Evolutionary conservation across 1,140 invertebrate species (phyloP).

Genomic region (Tenebrio molitor): DNA sequence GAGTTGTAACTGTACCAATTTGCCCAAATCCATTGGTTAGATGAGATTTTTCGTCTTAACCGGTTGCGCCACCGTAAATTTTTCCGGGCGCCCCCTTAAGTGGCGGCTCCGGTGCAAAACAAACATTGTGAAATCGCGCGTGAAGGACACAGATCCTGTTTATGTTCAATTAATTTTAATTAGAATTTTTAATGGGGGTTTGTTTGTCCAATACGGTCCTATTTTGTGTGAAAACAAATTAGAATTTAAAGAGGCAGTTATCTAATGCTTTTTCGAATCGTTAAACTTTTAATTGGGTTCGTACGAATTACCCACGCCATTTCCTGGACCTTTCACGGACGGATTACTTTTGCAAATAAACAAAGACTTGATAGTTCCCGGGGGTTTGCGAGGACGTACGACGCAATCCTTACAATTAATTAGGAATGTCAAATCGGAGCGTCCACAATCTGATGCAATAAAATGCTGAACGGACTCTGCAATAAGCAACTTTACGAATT

Average conservation of each 20-base stretch:
- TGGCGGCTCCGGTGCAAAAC: neutral
- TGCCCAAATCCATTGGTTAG: too few species aligned
- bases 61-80: too few species aligned
- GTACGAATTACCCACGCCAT: neutral
- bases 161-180: slow-evolving; percentile 35
- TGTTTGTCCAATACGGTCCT: slow-evolving; percentile 7
- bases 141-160: slow-evolving; percentile 19
- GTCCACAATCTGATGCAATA: neutral
- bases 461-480: neutral
- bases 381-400: neutral
- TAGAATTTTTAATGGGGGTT: slow-evolving; percentile 22
- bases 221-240: slow-evolving; percentile 27
- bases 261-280: neutral
- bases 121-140: neutral
- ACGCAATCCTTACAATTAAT: neutral
- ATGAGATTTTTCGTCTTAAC: too few species aligned
- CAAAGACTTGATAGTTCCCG: neutral
- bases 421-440: neutral
- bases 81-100: too few species aligned
- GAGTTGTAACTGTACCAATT: too few species aligned
- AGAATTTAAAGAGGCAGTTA: neutral
- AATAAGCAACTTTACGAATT: too few species aligned
- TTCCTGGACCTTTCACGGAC: neutral
- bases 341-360: slow-evolving; percentile 31
- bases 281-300: slow-evolving; percentile 16